Evolutionary conservation across 2,797 vertebrate genomes (phyloP), one percentile per base, ranked within the genome.

Genomic region (Nasua narica): DNA sequence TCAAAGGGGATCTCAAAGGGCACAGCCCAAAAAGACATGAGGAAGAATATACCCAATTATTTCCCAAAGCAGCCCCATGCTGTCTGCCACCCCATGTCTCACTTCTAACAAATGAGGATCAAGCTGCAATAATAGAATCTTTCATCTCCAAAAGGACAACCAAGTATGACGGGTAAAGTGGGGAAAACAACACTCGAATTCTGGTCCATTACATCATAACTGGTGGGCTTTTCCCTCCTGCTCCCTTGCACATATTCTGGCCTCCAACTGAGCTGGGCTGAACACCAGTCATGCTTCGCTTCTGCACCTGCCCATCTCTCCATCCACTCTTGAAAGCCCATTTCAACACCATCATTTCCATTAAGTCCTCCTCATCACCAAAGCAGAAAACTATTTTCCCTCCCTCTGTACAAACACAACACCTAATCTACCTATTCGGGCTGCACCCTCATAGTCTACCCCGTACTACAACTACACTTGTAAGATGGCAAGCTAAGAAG

Each of bases 1-100:
- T 92, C 94, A 97, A 94, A 96, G 56, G 48, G 10, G 14, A 95
- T 90, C 79, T 90, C 87, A 93, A 91, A 97, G 62, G 77, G 60
- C 25, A 94, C 14, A 91, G 78, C 27, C 25, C 32, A 35, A 78
- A 87, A 94, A 94, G 27, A 46, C 69, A 11, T 90, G 12, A 95
- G 16, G 40, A 91, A 85, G 32, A 95, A 83, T 52, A 72, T 11
- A 19, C 16, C 65, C 84, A 65, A 37, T 86, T 86, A 95, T 91
- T 92, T 87, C n/a, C 74, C 70, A 94, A 85, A 94, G 52, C 13
- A 52, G 32, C 8, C 14, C 21, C 58, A 14, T 52, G 58, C 32
- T 69, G 18, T 79, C 48, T 77, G 35, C 65, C 62, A 95, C 77
- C 58, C 56, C 12, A 43, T 81, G 19, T 43, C 91, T 83, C 54